Percentiles rank a stretch among this genome's conserved stretches.
These are phyloP conservation scores for Pheosia gnoma DNA, from an alignment of 2,888 invertebrate genomes.

Conservation along the genomic window DNA sequence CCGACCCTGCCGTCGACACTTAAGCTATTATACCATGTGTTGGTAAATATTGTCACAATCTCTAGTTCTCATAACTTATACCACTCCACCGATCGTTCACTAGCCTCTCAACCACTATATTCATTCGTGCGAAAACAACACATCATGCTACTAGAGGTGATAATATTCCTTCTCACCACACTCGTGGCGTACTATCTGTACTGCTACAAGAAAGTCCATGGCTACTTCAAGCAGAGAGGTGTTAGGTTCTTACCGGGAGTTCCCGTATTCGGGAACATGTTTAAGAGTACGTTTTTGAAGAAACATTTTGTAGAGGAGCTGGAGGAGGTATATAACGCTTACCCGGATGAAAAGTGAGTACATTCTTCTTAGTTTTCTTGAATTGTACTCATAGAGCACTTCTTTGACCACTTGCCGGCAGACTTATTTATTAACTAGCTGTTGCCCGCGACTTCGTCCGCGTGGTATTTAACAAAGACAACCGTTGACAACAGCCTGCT, in stretches of 20 bases:
- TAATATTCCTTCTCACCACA: conserved; percentile 54
- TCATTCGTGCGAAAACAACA: not conserved
- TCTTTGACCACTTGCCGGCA: no score
- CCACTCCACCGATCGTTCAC: not conserved
- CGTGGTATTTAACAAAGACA: no score
- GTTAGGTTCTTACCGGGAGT: conserved; percentile 58
- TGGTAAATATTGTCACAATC: not conserved
- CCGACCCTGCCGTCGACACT: no score
- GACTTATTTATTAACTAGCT: no score
- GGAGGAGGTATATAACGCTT: conserved; percentile 55
- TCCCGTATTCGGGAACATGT: conserved; percentile 66
- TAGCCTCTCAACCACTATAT: not conserved
- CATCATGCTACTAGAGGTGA: conserved; percentile 62
- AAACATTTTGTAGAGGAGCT: conserved; percentile 59
- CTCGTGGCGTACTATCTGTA: conserved; percentile 52
- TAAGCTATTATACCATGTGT: no score
- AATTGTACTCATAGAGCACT: not conserved
- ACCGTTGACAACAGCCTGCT: no score
- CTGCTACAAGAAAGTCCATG: conserved; percentile 47
- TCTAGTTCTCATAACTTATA: not conserved
- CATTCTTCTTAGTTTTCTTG: not conserved
- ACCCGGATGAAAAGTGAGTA: conserved; percentile 63
- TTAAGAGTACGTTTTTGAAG: conserved; percentile 44
- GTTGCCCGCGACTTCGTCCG: no score
- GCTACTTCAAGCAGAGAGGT: conserved; percentile 49